Percentiles rank a stretch among this genome's conserved stretches.
Evolutionary conservation across 2,797 vertebrate genomes (phyloP).

Genomic region (Macropus fuliginosus): DNA sequence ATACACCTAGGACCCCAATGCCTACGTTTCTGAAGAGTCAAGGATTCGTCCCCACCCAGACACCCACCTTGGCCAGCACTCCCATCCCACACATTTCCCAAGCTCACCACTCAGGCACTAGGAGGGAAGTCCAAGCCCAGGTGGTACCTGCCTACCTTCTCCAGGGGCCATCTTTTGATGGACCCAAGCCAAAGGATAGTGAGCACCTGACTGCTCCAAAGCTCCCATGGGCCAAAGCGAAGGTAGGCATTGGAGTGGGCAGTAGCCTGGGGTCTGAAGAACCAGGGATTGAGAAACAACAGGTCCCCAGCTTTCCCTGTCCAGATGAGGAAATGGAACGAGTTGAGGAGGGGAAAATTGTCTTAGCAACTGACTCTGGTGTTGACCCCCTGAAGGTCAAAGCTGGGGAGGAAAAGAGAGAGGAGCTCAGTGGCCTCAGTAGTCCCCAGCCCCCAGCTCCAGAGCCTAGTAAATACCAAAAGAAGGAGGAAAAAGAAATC

Average conservation of each 20-base stretch:
- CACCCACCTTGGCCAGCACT: slow-evolving; percentile 76
- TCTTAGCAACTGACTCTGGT: slow-evolving; percentile 20
- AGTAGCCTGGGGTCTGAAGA: slow-evolving; percentile 45
- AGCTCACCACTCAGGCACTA: slow-evolving; percentile 42
- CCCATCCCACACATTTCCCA: slow-evolving; percentile 64
- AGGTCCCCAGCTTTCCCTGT: slow-evolving; percentile 10
- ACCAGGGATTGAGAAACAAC: slow-evolving; percentile 36
- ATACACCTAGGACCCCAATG: slow-evolving; percentile 61
- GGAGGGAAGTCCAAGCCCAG: slow-evolving; percentile 66
- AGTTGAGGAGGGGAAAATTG: background rate
- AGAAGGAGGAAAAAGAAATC: slow-evolving; percentile 55
- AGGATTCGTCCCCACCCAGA: slow-evolving; percentile 67
- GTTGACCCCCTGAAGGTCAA: slow-evolving; percentile 47
- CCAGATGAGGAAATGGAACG: background rate
- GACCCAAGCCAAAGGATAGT: background rate
- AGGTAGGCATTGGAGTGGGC: background rate
- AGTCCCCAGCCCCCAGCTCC: background rate
- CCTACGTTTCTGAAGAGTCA: slow-evolving; percentile 73
- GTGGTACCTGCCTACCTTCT: slow-evolving; percentile 23
- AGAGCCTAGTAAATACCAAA: slow-evolving; percentile 38
- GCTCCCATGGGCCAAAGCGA: slow-evolving; percentile 29
- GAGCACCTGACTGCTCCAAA: background rate
- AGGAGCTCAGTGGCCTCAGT: slow-evolving; percentile 32
- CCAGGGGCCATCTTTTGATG: slow-evolving; percentile 36
- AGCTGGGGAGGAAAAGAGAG: slow-evolving; percentile 3